Base-by-base conservation (phyloP, 2,888 invertebrate species). In the Conistra vaccinii region DNA sequence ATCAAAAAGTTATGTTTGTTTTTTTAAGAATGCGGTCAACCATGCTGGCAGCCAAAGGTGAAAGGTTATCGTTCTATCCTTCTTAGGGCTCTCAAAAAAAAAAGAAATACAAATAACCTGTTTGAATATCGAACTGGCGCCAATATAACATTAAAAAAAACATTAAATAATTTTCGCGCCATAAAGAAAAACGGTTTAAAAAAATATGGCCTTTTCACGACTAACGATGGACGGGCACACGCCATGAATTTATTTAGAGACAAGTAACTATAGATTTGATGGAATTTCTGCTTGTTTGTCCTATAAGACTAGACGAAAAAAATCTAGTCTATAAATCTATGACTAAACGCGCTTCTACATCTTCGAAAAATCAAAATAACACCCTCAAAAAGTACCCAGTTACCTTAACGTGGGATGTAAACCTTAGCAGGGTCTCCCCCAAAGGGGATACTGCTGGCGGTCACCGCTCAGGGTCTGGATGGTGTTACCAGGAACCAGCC, bases 81-180 rank as follows among this genome's bases (percentile, higher is more conserved):
- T 53, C 0, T n/a, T 57, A 76, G 57, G 55, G 23, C 35, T 57
- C 1, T 29, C 23, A 70, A 45, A 76, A 80, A 80, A 74, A 69
- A 60, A 35, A 60, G 3, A n/a, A 67, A 58, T 17, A 57, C 2
- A n/a, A 51, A 63, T 7, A 72, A 83, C 55, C 32, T 7, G 55
- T 63, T 68, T 67, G 58, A 83, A 68, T 78, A 83, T 57, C 45
- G 48, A 70, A 71, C 42, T 78, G 72, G 72, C 83, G 79, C 83
- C 80, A 63, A 63, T 10, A 29, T 3, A 23, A 20, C 26, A 48
- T 70, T 48, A 70, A 45, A 76, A 65, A 57, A 55, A 26, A 55
- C 12, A 29, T 32, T 66, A 23, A 61, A 69, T 82, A 57, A 70
- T 81, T 79, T 81, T 76, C 51, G 35, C 68, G 68, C 68, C 68